Percentiles rank a stretch among this genome's conserved stretches.
These are phyloP conservation scores for Myathropa florea DNA, from an alignment of 2,888 invertebrate genomes.

Conservation along the genomic window DNA sequence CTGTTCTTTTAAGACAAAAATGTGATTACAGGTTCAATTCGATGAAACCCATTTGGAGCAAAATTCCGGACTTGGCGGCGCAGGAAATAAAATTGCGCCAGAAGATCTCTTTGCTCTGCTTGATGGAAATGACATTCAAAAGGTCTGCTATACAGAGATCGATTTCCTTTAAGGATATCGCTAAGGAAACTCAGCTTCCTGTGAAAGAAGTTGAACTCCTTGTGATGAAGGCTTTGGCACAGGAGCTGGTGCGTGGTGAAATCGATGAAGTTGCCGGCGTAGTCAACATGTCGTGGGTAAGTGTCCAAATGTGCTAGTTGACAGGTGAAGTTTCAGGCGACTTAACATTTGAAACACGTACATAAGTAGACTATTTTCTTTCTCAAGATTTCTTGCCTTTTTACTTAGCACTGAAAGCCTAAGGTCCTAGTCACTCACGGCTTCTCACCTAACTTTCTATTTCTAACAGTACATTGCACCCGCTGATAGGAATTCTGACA, in stretches of 20 bases:
- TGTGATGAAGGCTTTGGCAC: slow-evolving; percentile 98
- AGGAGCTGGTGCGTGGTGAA: slow-evolving; percentile 95
- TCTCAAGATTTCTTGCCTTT: no score
- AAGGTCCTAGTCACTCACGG: no score
- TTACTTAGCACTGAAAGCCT: no score
- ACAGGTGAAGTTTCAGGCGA: no score
- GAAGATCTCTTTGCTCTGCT: slow-evolving; percentile 94
- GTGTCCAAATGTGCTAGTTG: slow-evolving; percentile 12
- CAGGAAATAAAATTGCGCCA: slow-evolving; percentile 91
- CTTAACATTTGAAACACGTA: no score
- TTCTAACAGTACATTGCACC: no score
- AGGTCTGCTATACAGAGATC: slow-evolving; percentile 93
- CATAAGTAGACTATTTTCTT: no score
- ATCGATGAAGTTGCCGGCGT: slow-evolving; percentile 93
- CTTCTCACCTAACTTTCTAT: no score
- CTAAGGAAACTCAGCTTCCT: slow-evolving; percentile 91
- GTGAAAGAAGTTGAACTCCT: slow-evolving; percentile 94
- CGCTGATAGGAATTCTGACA: no score
- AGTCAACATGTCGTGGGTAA: slow-evolving; percentile 87
- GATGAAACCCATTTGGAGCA: slow-evolving; percentile 88
- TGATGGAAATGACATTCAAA: slow-evolving; percentile 99
- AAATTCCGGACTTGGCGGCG: slow-evolving; percentile 90
- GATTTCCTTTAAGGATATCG: slow-evolving; percentile 94
- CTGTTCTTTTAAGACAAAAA: background rate
- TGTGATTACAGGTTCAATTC: slow-evolving; percentile 83